Conservation (phyloP, 2,888 invertebrate species). For the Magallana nippona region DNA sequence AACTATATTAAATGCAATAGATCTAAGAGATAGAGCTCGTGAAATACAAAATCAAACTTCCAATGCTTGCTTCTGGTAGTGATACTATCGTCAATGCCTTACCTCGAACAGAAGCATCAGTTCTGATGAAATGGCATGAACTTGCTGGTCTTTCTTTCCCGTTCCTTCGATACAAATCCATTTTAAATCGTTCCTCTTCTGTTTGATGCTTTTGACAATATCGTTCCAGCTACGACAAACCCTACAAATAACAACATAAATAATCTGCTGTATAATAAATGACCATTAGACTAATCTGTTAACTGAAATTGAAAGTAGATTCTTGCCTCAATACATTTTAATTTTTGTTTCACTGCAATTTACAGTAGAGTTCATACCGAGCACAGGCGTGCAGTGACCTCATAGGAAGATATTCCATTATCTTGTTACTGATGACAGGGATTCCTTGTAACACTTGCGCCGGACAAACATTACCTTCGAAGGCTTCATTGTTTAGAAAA, state of each 20-base stretch:
- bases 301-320: neutral
- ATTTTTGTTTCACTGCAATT: neutral
- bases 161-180: slow-evolving; percentile 37
- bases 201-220: slow-evolving; percentile 39
- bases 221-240: slow-evolving; percentile 49
- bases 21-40: too few relatives aligned
- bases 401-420: slow-evolving; percentile 40
- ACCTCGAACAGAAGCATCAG: neutral
- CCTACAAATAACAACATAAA: slow-evolving; percentile 31
- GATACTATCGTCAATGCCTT: neutral
- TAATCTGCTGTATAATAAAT: neutral
- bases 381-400: slow-evolving; percentile 47
- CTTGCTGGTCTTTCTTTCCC: slow-evolving; percentile 30
- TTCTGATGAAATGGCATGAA: neutral
- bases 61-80: too few relatives aligned
- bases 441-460: slow-evolving; percentile 36
- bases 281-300: too few relatives aligned
- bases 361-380: slow-evolving; percentile 20
- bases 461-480: neutral
- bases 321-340: too few relatives aligned
- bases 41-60: too few relatives aligned
- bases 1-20: too few relatives aligned
- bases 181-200: slow-evolving; percentile 30
- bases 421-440: slow-evolving; percentile 42
- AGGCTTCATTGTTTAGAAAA: too few relatives aligned